Percentiles rank a stretch among this genome's conserved stretches.
Conservation (phyloP, 2,797 vertebrate genomes). For the Hippoglossus hippoglossus region DNA sequence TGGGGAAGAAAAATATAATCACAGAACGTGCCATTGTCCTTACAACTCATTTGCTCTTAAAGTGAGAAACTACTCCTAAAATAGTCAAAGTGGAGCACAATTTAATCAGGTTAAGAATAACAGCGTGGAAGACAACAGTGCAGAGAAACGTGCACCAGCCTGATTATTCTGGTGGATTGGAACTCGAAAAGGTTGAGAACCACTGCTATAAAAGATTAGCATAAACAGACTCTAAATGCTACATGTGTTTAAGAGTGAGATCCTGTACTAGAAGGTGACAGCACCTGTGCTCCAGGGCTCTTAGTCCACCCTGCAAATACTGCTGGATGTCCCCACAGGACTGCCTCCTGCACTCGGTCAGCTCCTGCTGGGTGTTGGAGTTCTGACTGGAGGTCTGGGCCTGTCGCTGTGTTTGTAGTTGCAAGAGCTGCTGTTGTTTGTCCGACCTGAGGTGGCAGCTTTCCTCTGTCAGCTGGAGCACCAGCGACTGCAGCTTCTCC, state of each 20-base stretch:
- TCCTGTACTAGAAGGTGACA: background rate
- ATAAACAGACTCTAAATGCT: background rate
- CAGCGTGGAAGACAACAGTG: no score
- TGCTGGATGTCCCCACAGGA: conserved; percentile 89
- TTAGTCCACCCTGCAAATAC: conserved; percentile 88
- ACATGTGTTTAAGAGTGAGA: background rate
- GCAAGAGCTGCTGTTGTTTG: conserved; percentile 79
- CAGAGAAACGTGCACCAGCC: no score
- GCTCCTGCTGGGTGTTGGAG: conserved; percentile 81
- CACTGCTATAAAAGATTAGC: background rate
- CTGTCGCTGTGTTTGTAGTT: conserved; percentile 80
- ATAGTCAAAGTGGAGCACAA: no score
- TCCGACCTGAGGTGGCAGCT: conserved; percentile 79
- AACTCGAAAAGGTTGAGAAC: no score
- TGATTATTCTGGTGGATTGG: no score
- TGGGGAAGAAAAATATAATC: no score
- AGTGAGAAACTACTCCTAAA: no score
- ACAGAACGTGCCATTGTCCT: no score
- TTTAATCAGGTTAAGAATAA: no score
- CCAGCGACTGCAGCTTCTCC: conserved; percentile 83
- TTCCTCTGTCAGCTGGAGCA: conserved; percentile 86
- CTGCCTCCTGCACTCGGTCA: conserved; percentile 86
- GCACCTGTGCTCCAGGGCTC: conserved; percentile 86
- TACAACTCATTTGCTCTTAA: no score
- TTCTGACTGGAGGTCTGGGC: conserved; percentile 63